Base-by-base conservation (phyloP, 2,888 invertebrate genomes). In the Xylocampa areola region DNA sequence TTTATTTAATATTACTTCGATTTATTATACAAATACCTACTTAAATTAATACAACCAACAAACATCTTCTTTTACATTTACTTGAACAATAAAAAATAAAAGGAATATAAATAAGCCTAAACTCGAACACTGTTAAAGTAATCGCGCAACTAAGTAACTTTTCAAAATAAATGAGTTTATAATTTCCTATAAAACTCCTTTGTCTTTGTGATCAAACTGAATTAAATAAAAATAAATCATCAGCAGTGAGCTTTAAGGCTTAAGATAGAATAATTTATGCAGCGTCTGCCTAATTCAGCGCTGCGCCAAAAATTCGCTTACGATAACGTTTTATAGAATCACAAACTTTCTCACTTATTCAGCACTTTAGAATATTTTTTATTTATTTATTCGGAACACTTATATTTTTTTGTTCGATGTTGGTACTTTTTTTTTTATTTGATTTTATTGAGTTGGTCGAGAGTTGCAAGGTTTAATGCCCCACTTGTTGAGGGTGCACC, bases 401-500 rank as follows among this genome's bases (percentile, higher is more conserved):
- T 17, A 30, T 25, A n/a, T 35, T 47, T n/a, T 58, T 57, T 57
- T 29, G 7, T 35, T 40, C 5, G 5, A 16, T 43, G 14, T 33
- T 32, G 4, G 32, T 39, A 47, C 32, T 27, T 47, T 8, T 40
- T 29, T 27, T 25, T 29, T 61, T n/a, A n/a, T n/a, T n/a, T 58
- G 66, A 57, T 69, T 65, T 64, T 68, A 68, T 76, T 68, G 59
- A 62, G 49, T 65, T 62, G 66, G 61, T 67, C 68, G 68, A 60
- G 65, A 80, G 77, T 79, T 79, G 54, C 47, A 60, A 57, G 68
- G 44, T 63, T 41, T 68, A 47, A 57, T 68, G 64, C 73, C 76
- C 83, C 87, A 92, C 90, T 92, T 91, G 91, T 92, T 90, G 91
- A 88, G 80, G 83, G 63, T 68, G 74, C 73, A 74, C 67, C 61